phyloP scores from a whole-genome alignment of 37 sponge, comb jelly and placozoan genomes.

The Crambe crambe region DNA sequence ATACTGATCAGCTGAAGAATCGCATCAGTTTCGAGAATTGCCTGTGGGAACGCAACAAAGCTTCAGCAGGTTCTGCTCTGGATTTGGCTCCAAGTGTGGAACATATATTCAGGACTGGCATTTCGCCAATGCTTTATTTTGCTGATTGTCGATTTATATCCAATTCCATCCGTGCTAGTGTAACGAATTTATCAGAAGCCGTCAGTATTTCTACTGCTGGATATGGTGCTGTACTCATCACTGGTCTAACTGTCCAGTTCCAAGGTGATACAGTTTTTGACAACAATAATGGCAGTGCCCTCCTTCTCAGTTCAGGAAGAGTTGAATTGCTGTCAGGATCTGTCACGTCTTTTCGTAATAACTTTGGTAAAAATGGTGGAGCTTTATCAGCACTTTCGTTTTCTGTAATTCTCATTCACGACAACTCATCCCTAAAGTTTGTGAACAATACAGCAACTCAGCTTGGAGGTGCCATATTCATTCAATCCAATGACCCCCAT shows the following conservation, averaged over 20 bases:
- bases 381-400: slow-evolving; percentile 10
- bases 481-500: not conserved
- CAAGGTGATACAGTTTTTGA: not conserved
- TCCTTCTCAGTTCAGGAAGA: not conserved
- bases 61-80: slow-evolving; percentile 4
- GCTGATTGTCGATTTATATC: not conserved
- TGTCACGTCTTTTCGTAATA: not conserved
- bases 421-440: slow-evolving; percentile 1
- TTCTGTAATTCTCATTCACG: not conserved
- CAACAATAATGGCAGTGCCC: slow-evolving; percentile 7
- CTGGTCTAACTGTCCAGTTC: slow-evolving; percentile 8
- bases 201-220: not conserved
- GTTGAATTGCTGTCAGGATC: not conserved
- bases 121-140: not conserved
- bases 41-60: not conserved
- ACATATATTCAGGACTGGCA: not conserved
- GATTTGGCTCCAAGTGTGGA: not conserved
- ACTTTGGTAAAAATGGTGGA: slow-evolving; percentile 31
- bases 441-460: slow-evolving; percentile 9
- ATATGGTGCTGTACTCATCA: not conserved
- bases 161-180: not conserved
- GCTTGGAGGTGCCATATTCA: slow-evolving; percentile 20
- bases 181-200: not conserved
- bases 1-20: not conserved
- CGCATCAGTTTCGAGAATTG: not conserved